These are phyloP conservation scores for Seriola quinqueradiata DNA, from an alignment of 2,113 vertebrate species.

Conservation along the genomic window DNA sequence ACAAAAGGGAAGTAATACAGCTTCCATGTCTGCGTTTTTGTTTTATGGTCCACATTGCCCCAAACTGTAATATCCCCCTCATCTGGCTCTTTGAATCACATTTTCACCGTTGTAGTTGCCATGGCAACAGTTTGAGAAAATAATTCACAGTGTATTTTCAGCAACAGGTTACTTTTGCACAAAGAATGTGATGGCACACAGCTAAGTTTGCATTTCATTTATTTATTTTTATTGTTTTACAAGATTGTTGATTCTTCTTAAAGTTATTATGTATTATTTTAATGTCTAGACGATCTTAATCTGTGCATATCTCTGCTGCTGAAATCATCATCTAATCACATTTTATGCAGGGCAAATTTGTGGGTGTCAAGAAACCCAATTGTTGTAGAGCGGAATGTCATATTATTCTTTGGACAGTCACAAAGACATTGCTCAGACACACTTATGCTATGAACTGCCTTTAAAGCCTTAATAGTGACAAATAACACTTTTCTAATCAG, in stretches of 20 bases:
- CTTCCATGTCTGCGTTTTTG: slow-evolving; percentile 34
- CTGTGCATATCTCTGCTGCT: neutral
- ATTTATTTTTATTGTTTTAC: slow-evolving; percentile 9
- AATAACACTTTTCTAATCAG: slow-evolving; percentile 14
- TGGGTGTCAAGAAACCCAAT: slow-evolving; percentile 33
- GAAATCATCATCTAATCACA: slow-evolving; percentile 31
- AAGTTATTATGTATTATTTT: neutral
- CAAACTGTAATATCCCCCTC: slow-evolving; percentile 21
- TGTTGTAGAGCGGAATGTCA: slow-evolving; percentile 9
- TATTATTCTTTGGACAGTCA: slow-evolving; percentile 14
- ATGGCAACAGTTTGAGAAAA: slow-evolving; percentile 50
- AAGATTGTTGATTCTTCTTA: neutral
- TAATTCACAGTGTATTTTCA: slow-evolving; percentile 30
- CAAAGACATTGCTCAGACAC: slow-evolving; percentile 12
- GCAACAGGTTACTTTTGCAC: slow-evolving; percentile 24
- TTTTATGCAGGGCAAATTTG: slow-evolving; percentile 14
- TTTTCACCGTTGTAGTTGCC: slow-evolving; percentile 37
- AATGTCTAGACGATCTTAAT: slow-evolving; percentile 17
- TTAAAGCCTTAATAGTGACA: neutral
- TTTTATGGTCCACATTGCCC: slow-evolving; percentile 14
- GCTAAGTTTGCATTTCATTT: neutral
- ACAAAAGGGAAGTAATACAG: slow-evolving; percentile 17
- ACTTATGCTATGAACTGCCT: neutral
- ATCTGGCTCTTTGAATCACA: slow-evolving; percentile 22
- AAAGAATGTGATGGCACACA: neutral